Percentiles rank a stretch among this genome's conserved stretches.
Evolutionary conservation across 53 echinoderm and acorn worm species (phyloP).

Genomic region (Antedon mediterranea): DNA sequence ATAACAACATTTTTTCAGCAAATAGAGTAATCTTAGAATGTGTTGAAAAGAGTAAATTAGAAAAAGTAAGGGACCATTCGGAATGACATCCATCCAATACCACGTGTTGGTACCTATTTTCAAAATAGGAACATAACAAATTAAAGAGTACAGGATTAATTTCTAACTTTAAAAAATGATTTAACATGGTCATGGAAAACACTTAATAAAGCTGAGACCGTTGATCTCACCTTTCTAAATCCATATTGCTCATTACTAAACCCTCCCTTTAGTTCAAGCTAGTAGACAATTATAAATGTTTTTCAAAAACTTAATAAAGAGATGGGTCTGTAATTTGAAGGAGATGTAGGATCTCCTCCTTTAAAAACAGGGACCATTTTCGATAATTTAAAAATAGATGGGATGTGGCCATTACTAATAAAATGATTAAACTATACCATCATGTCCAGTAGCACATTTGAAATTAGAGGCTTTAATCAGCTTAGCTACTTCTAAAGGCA

Average conservation of each 20-base stretch:
- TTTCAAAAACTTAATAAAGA: not conserved
- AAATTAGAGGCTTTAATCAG: not conserved
- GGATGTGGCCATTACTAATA: not conserved
- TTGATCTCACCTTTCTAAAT: not conserved
- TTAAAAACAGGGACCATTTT: not conserved
- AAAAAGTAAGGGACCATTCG: not conserved
- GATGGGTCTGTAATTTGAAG: not conserved
- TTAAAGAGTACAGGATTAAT: not conserved
- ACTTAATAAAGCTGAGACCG: not conserved
- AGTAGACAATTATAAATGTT: not conserved
- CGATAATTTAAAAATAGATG: not conserved
- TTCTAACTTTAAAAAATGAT: not conserved
- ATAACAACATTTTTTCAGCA: not conserved
- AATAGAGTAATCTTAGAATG: not conserved
- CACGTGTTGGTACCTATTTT: not conserved
- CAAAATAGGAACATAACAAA: not conserved
- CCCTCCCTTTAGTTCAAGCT: not conserved
- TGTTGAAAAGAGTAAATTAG: not conserved
- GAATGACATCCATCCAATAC: not conserved
- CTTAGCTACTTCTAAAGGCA: too few relatives aligned
- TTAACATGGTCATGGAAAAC: not conserved
- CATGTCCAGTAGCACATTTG: not conserved
- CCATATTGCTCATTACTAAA: not conserved
- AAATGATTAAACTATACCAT: not conserved
- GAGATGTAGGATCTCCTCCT: not conserved